phyloP scores from a whole-genome alignment of 2,888 invertebrate genomes.

The Abscondita cerata region DNA sequence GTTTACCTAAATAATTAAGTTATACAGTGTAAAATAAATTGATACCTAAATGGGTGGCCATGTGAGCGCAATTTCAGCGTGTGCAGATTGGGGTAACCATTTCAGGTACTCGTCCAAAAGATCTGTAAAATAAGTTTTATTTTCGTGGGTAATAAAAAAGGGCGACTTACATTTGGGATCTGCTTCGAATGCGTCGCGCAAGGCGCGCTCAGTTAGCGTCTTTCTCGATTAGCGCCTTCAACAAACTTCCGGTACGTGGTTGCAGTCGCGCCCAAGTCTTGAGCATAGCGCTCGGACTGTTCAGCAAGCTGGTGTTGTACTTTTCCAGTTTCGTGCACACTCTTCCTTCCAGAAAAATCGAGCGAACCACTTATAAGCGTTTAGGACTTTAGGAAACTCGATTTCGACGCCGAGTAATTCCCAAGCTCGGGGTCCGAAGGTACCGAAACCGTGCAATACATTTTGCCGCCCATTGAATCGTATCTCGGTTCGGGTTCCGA shows the following conservation, averaged over 20 bases:
- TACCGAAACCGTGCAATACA: constrained; percentile 83
- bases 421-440: constrained; percentile 85
- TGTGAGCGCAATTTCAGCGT: constrained; percentile 69
- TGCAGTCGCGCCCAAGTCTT: constrained; percentile 92
- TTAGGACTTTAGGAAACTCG: constrained; percentile 73
- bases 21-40: neutral
- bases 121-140: too few relatives aligned
- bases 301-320: constrained; percentile 73
- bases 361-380: constrained; percentile 84
- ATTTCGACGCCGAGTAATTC: constrained; percentile 76
- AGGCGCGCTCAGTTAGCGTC: constrained; percentile 68
- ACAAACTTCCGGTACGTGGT: constrained; percentile 76
- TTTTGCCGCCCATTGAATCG: constrained; percentile 70
- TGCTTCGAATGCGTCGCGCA: constrained; percentile 71
- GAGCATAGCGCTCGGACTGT: constrained; percentile 80
- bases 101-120: constrained; percentile 74
- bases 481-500: constrained; percentile 67
- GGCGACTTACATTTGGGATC: constrained; percentile 75
- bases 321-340: constrained; percentile 75
- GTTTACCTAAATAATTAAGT: constrained; percentile 47
- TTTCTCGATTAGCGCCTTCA: constrained; percentile 71
- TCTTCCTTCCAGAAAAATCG: constrained; percentile 79
- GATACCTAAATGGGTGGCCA: constrained; percentile 79
- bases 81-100: constrained; percentile 82
- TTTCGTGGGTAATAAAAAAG: too few relatives aligned